Evolutionary conservation across 2,888 invertebrate species (phyloP), one percentile per base, ranked within the genome.

Genomic region (Chrysolina americana): DNA sequence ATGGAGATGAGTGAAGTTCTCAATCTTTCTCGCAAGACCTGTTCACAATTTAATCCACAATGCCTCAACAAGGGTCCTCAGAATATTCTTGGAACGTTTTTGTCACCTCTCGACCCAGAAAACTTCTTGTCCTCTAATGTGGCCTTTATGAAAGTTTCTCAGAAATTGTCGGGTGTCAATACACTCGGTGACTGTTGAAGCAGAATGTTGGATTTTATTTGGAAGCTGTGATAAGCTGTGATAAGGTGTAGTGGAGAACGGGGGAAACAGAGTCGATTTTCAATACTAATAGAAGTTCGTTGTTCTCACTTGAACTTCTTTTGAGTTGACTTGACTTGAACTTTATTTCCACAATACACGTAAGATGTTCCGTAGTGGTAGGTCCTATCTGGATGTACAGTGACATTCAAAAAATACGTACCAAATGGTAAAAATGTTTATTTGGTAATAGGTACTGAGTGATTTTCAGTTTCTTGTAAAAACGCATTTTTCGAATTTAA

Each of bases 21-120:
- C 36, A 36, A 36, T 36, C 36, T 36, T 36, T 6, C 36, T 36
- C 36, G 36, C 36, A 36, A 36, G 36, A 36, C 36, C 36, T 36
- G 59, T 36, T 28, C 59, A 28, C 28, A 36, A 8, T 36, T n/a
- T n/a, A 28, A 59, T 8, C 36, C 59, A 28, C n/a, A 13, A 17
- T 4, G 28, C n/a, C 23, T 59, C 59, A 28, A 36, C 28, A 28
- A 59, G 59, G 23, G n/a, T n/a, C 59, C 59, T 59, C n/a, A 10
- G 9, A 59, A 15, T 28, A 15, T 59, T 59, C 10, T n/a, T 59
- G 23, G 23, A n/a, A 36, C 5, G 15, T 23, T 59, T 59, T 28
- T 36, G 36, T 36, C 59, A 59, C 59, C 59, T 59, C 36, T 59
- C 36, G 36, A 59, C 59, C 59, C 59, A 59, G 28, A 36, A 36